phyloP scores from a whole-genome alignment of 1,140 invertebrate species.

The Lepidurus packardi region DNA sequence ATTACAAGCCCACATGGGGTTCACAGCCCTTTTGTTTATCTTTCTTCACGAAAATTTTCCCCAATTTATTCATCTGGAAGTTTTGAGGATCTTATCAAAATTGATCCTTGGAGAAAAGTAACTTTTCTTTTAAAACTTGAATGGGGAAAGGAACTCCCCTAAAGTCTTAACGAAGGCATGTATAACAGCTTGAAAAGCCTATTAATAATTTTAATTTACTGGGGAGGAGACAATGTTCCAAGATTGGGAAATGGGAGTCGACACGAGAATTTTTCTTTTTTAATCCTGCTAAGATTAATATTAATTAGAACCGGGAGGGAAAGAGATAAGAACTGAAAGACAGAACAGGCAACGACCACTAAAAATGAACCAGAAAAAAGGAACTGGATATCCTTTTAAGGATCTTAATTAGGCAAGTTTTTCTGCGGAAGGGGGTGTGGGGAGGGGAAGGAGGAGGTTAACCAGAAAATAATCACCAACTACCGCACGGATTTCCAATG shows the following conservation, averaged over 20 bases:
- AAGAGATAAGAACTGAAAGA: background rate
- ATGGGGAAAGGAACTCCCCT: background rate
- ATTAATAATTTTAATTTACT: background rate
- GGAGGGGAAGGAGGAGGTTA: conserved; percentile 16
- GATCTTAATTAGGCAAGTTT: conserved; percentile 7
- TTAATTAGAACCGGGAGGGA: background rate
- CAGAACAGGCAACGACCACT: background rate
- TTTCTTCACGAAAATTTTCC: background rate
- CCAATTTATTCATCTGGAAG: background rate
- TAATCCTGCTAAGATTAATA: background rate
- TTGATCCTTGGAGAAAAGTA: background rate
- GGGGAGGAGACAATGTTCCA: background rate
- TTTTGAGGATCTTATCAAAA: background rate
- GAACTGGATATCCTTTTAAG: conserved; percentile 19
- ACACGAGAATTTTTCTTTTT: background rate
- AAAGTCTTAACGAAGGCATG: background rate
- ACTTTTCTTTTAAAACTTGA: background rate
- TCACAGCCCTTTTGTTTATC: background rate
- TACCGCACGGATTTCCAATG: conserved; percentile 13
- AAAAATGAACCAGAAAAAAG: background rate
- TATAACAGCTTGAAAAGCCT: background rate
- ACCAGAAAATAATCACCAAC: background rate
- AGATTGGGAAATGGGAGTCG: background rate
- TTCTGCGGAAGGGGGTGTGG: background rate
- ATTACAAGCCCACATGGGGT: background rate